Base-by-base conservation (phyloP, 2,888 invertebrate species). In the Synanthedon andrenaeformis region DNA sequence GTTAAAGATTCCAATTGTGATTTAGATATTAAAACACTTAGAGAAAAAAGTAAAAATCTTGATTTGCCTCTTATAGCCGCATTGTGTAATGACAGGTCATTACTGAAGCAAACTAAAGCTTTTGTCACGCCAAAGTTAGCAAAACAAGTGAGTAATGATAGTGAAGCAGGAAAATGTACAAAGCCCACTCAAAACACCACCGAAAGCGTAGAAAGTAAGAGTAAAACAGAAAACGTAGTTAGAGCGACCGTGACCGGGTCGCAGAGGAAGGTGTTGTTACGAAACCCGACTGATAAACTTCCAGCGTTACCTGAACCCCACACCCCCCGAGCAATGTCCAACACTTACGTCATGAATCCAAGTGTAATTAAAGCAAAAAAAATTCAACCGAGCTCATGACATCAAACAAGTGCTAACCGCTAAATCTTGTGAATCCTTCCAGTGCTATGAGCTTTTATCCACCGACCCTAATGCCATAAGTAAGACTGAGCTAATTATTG, bases 61-160 rank as follows among this genome's bases (percentile, higher is more conserved):
- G 96, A 96, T 82, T 89, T 97, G 77, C 97, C 97, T 17, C 88
- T 98, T 57, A 96, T 97, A 72, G 94, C 96, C 56, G 97, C 97
- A 12, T 89, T 97, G 63, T 97, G 96, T 88, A 97, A 97, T 76
- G 97, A 97, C 80, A 91, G 94, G 56, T 94, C 96, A 56, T 89
- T 97, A 68, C 88, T 96, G 56, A 95, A 95, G 80, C 96, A 96
- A 82, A 96, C 95, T 52, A 95, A 95, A 78, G 94, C 95, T 19
- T 94, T 94, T 73, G 94, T 93, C 60, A 90, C 92, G 89, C 93
- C 94, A 53, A 93, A 93, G 76, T 90, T 74, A 65, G 70, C 59
- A 61, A 84, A 78, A 70, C 78, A 78, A 60, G 70, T 77, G 68
- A 67, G 65, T 67, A 80, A 76, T 81, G 80, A 85, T 74, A 74